phyloP scores from a whole-genome alignment of 2,888 invertebrate genomes.

The Epistrophella euchroma region DNA sequence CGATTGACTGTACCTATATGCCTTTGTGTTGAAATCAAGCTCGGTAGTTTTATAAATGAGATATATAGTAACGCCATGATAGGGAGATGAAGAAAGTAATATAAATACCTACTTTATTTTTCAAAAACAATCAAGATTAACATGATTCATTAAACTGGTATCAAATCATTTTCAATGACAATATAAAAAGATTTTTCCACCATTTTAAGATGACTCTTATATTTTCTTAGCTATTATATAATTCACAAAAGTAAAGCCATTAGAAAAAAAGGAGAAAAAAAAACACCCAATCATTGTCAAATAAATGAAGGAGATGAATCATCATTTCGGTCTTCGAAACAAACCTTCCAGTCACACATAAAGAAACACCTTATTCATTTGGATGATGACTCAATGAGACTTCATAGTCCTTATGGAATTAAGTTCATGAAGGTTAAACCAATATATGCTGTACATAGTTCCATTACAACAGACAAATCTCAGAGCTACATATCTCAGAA shows the following conservation, averaged over 20 bases:
- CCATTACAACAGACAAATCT: slow-evolving; percentile 7
- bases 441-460: not conserved
- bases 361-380: slow-evolving; percentile 20
- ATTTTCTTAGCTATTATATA: not conserved
- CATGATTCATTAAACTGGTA: not conserved
- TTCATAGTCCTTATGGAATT: not conserved
- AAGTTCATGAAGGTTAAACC: slow-evolving; percentile 1
- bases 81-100: not conserved
- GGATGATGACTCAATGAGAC: slow-evolving; percentile 13
- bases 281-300: slow-evolving; percentile 11
- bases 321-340: not conserved
- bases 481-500: slow-evolving; percentile 10
- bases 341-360: not conserved
- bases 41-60: not conserved
- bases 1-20: no score
- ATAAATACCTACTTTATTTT: not conserved
- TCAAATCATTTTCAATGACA: slow-evolving; percentile 13
- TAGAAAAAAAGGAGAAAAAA: not conserved
- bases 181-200: not conserved
- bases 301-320: slow-evolving; percentile 22
- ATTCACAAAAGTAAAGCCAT: not conserved
- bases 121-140: not conserved
- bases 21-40: not conserved
- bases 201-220: slow-evolving; percentile 3
- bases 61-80: no score